Evolutionary conservation across 2,888 invertebrate genomes (phyloP), one percentile per base, ranked within the genome.

Genomic region (Meloe dianella): DNA sequence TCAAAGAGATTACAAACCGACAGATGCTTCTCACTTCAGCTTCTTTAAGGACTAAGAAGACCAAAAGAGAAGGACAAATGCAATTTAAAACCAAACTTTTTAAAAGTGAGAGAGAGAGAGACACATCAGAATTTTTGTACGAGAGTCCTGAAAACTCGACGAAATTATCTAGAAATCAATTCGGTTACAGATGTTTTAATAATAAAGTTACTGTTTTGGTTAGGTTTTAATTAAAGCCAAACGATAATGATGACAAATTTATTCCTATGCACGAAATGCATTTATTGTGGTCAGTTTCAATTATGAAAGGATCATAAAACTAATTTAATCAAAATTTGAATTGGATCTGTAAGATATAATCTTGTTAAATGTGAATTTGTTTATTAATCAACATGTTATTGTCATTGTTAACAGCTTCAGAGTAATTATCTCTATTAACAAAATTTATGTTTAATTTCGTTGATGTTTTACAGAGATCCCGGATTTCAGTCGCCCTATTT

Each of bases 401-500:
- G 47, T 47, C 20, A 7, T 20, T 20, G 20, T 47, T 47, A 12
- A 35, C 38, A 41, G n/a, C 12, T 4, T 2, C 35, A 10, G 8
- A n/a, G n/a, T n/a, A n/a, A n/a, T n/a, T n/a, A n/a, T n/a, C n/a
- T n/a, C n/a, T n/a, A n/a, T n/a, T n/a, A n/a, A n/a, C n/a, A n/a
- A n/a, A n/a, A n/a, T n/a, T n/a, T n/a, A n/a, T n/a, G n/a, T n/a
- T n/a, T n/a, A n/a, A n/a, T n/a, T n/a, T n/a, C n/a, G n/a, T 60
- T 59, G 27, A 65, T 69, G 67, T 66, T 60, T 78, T 78, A 12
- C 76, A 79, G 79, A 75, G 76, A 67, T 79, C 78, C 77, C 76
- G 20, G 74, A 77, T 24, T 73, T 74, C 24, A 69, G 69, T 29
- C 72, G 75, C 63, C 77, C 75, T n/a, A 51, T 62, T 8, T 74